A percentile compares a stretch with the other conserved stretches of the same genome.
phyloP scores from a whole-genome alignment of 1,140 invertebrate genomes.

The Orchesella cincta region DNA sequence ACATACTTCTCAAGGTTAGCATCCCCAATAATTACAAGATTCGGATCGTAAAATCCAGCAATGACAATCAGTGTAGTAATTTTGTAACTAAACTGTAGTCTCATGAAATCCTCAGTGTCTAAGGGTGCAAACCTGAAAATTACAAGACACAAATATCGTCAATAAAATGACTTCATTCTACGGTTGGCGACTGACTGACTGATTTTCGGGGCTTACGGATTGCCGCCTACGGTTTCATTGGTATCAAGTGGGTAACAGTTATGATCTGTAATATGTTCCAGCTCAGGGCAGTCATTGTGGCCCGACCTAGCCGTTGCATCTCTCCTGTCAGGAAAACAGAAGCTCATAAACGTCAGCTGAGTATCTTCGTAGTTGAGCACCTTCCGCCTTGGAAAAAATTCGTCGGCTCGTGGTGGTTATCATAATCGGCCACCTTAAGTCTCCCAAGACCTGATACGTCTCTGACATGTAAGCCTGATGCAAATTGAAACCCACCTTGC shows the following conservation, averaged over 20 bases:
- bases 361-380: background rate
- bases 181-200: too few relatives aligned
- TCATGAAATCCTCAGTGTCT: background rate
- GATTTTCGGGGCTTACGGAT: background rate
- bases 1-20: background rate
- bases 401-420: background rate
- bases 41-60: constrained; percentile 8
- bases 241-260: background rate
- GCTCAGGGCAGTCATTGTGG: background rate
- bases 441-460: background rate
- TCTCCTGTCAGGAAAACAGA: background rate
- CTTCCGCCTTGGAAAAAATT: background rate
- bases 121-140: too few relatives aligned
- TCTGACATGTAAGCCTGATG: background rate
- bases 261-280: constrained; percentile 4
- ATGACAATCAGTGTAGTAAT: background rate
- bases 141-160: too few relatives aligned
- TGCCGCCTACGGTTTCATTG: background rate
- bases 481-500: background rate
- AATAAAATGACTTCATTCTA: too few relatives aligned
- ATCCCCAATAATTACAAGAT: background rate
- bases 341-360: background rate
- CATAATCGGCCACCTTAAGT: background rate
- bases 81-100: background rate
- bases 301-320: background rate